Evolutionary conservation across 2,797 vertebrate species (phyloP), one percentile per base, ranked within the genome.

Genomic region (Babyrousa celebensis): DNA sequence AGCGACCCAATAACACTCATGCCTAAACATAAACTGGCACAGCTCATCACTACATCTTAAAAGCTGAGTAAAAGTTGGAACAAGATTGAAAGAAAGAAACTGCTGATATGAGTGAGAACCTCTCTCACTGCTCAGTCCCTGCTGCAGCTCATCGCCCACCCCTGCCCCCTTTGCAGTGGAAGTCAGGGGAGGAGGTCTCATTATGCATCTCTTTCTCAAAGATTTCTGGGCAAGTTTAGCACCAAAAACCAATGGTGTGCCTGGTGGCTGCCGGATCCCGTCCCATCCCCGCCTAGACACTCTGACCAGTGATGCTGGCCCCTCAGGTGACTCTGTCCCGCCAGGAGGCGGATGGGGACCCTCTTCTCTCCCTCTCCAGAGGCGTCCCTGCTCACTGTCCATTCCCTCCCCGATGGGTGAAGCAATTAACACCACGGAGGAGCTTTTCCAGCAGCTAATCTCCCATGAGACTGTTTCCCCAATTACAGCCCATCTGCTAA

Each of bases 121-220:
- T 95, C 58, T 71, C 54, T 54, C 27, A 60, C 23, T 4, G 54
- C 17, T 56, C 20, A 2, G 29, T 52, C 74, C 25, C 36, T 1
- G 7, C n/a, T 56, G 36, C 36, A 36, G 36, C 36, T 16, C 11
- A 21, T 6, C 1, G 5, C 43, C 43, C 21, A 3, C 7, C 18
- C 29, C 0, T 6, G 9, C 21, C 2, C 9, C 8, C 20, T 0
- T 60, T 43, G 43, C 21, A 8, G 36, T 3, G 54, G 62, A 27
- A 23, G 12, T 63, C 27, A 29, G n/a, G 71, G 78, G 5, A 54
- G 17, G 85, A 68, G 29, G 27, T 65, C n/a, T 63, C n/a, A 62
- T 77, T 71, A 21, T 18, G 21, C 3, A 0, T 2, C 4, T 85
- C 40, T 54, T 89, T 75, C 77, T 36, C 77, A 84, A 52, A 82